Percentiles rank a stretch among this genome's conserved stretches.
Evolutionary conservation across 2,797 vertebrate genomes (phyloP).

Genomic region (Pteronotus mesoamericanus): DNA sequence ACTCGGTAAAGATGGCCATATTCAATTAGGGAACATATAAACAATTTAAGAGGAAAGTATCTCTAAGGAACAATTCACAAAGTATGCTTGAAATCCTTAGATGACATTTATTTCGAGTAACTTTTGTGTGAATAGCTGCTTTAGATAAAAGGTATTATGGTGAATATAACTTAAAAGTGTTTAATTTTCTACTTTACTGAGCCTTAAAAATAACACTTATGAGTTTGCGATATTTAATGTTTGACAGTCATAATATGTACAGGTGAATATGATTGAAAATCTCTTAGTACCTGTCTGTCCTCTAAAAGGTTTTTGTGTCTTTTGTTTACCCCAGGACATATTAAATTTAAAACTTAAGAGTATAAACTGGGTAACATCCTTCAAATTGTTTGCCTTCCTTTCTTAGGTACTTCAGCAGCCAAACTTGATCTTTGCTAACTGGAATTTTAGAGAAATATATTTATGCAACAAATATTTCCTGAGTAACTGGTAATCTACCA

Average conservation of each 20-base stretch:
- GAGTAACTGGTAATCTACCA: conserved; percentile 29
- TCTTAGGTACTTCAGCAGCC: background rate
- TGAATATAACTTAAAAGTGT: conserved; percentile 44
- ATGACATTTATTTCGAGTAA: conserved; percentile 35
- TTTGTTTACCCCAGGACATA: conserved; percentile 34
- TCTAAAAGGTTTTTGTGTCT: conserved; percentile 11
- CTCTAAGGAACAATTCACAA: conserved; percentile 42
- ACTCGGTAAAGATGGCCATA: background rate
- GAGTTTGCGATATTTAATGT: conserved; percentile 21
- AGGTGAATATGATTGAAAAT: conserved; percentile 20
- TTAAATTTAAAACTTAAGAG: conserved; percentile 28
- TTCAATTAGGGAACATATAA: conserved; percentile 34
- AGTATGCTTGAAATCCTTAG: conserved; percentile 18
- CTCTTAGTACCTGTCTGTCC: background rate
- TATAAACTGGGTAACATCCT: background rate
- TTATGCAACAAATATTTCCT: conserved; percentile 54
- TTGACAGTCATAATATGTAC: conserved; percentile 28
- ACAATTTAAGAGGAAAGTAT: background rate
- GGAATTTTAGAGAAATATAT: conserved; percentile 42
- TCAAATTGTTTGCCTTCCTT: conserved; percentile 24
- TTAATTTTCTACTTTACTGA: conserved; percentile 55
- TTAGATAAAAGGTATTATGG: background rate
- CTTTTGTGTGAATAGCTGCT: conserved; percentile 28
- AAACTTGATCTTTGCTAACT: conserved; percentile 33
- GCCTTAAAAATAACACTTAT: conserved; percentile 66